Percentiles rank a stretch among this genome's conserved stretches.
Evolutionary conservation across 2,888 invertebrate species (phyloP).

Genomic region (Netelia virgata): DNA sequence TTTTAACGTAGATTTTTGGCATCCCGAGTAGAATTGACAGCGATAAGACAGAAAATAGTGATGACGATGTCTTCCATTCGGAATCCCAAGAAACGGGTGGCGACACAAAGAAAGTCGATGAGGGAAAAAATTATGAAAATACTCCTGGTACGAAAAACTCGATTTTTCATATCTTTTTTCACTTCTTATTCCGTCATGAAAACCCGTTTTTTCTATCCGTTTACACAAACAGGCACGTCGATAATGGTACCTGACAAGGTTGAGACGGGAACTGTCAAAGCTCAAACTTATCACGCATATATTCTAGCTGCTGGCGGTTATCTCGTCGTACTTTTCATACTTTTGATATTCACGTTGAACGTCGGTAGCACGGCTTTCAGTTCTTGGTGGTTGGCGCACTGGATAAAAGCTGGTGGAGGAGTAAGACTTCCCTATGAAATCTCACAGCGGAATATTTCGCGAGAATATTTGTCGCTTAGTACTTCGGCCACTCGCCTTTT

Average conservation of each 20-base stretch:
- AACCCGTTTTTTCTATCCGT: not conserved
- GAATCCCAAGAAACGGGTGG: conserved; percentile 5
- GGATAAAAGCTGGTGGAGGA: conserved; percentile 85
- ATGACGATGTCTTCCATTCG: conserved; percentile 14
- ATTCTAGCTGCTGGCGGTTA: conserved; percentile 86
- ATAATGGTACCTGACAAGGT: conserved; percentile 74
- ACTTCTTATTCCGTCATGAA: not conserved
- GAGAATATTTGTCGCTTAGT: no score
- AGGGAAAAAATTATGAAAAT: conserved; percentile 16
- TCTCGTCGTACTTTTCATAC: conserved; percentile 82
- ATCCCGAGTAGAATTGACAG: conserved; percentile 21
- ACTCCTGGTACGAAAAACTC: conserved; percentile 36
- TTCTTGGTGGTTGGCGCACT: conserved; percentile 87
- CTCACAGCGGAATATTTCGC: no score
- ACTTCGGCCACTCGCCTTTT: no score
- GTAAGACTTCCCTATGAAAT: conserved; percentile 75
- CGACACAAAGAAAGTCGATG: conserved; percentile 24
- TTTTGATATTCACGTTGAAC: conserved; percentile 85
- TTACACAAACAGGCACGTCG: conserved; percentile 66
- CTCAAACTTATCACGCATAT: conserved; percentile 85
- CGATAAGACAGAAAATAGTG: conserved; percentile 31
- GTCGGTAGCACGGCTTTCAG: conserved; percentile 86
- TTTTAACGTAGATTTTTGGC: conserved; percentile 6
- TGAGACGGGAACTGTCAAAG: conserved; percentile 81
- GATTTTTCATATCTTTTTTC: not conserved